Percentiles rank a stretch among this genome's conserved stretches.
These are phyloP conservation scores for Tupaia tana DNA, from an alignment of 2,113 vertebrate genomes.

Conservation along the genomic window DNA sequence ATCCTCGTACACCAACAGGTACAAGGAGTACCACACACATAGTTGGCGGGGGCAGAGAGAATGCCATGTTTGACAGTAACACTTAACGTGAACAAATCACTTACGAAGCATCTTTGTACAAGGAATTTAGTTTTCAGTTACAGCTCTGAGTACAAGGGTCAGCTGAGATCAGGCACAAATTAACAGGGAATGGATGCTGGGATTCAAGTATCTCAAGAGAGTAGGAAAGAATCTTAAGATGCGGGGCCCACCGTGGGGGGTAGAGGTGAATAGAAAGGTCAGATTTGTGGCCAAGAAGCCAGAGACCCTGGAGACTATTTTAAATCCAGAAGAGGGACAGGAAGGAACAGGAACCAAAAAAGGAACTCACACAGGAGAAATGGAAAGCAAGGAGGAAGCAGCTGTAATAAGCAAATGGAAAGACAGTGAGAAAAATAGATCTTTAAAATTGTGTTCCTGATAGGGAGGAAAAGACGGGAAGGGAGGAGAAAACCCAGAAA, in stretches of 20 bases:
- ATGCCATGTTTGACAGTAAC: conserved; percentile 47
- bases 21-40: not conserved
- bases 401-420: conserved; percentile 63
- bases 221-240: not conserved
- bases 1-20: conserved; percentile 5
- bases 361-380: conserved; percentile 67
- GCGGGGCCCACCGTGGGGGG: conserved; percentile 1
- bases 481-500: conserved; percentile 38
- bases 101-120: conserved; percentile 54
- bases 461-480: conserved; percentile 60
- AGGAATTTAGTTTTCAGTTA: conserved; percentile 71
- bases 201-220: not conserved
- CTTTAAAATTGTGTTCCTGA: conserved; percentile 50
- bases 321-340: conserved; percentile 70
- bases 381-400: conserved; percentile 75
- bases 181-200: not conserved
- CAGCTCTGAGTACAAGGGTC: conserved; percentile 61
- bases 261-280: conserved; percentile 55
- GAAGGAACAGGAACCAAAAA: conserved; percentile 79
- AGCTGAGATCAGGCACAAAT: conserved; percentile 2
- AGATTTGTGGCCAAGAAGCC: conserved; percentile 52
- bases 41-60: conserved; percentile 31
- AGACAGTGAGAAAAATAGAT: conserved; percentile 48
- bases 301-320: conserved; percentile 68
- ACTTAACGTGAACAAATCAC: conserved; percentile 40